Percentiles rank a stretch among this genome's conserved stretches.
Evolutionary conservation across 1,140 invertebrate genomes (phyloP).

Genomic region (Euura saliciscinereae): DNA sequence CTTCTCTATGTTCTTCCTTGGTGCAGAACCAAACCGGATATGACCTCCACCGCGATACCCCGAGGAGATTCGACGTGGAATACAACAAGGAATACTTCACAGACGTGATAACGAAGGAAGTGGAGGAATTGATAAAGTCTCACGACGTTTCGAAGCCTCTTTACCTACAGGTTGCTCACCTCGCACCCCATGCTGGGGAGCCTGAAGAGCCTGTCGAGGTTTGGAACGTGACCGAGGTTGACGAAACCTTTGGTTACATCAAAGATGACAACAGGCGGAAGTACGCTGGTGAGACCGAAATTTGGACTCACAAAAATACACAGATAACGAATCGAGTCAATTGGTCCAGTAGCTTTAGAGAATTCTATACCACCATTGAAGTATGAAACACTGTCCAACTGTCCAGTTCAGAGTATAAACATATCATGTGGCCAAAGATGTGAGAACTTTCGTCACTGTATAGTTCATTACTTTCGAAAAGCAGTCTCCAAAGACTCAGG

Average conservation of each 20-base stretch:
- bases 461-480: too few species aligned
- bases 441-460: too few species aligned
- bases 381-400: too few species aligned
- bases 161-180: slow-evolving; percentile 67
- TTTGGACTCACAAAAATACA: too few species aligned
- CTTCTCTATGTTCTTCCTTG: too few species aligned
- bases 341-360: too few species aligned
- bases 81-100: slow-evolving; percentile 65
- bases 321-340: too few species aligned
- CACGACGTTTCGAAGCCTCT: slow-evolving; percentile 61
- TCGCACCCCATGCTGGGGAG: slow-evolving; percentile 63
- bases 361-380: too few species aligned
- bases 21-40: slow-evolving; percentile 51
- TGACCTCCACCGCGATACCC: slow-evolving; percentile 59
- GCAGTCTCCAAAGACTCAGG: too few species aligned
- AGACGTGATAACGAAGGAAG: slow-evolving; percentile 63
- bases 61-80: slow-evolving; percentile 38
- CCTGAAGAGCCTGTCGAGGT: slow-evolving; percentile 58
- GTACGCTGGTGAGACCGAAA: slow-evolving; percentile 59
- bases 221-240: slow-evolving; percentile 56
- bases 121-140: slow-evolving; percentile 59
- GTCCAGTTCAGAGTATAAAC: too few species aligned
- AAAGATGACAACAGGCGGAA: slow-evolving; percentile 60
- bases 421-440: too few species aligned
- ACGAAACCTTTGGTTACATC: slow-evolving; percentile 64